Conservation (phyloP, 1,140 invertebrate species). For the Trypoxylus dichotomus region DNA sequence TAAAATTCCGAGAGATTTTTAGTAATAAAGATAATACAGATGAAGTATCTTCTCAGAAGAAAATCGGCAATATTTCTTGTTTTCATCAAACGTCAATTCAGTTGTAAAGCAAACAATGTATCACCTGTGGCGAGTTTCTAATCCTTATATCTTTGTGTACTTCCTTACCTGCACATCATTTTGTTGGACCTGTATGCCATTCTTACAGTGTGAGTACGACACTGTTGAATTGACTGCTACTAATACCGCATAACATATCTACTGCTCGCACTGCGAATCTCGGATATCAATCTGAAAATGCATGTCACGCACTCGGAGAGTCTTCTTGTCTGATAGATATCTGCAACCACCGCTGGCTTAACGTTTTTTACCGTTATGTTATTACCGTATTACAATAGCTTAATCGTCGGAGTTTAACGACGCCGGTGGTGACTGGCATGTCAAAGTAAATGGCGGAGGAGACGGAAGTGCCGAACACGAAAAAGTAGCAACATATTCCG, state of each 20-base stretch:
- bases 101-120: no score
- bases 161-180: not conserved
- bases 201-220: not conserved
- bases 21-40: no score
- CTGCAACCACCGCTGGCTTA: not conserved
- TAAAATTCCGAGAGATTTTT: no score
- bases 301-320: conserved; percentile 24
- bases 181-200: not conserved
- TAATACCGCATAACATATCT: conserved; percentile 15
- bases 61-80: no score
- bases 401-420: not conserved
- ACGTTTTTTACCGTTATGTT: conserved; percentile 27
- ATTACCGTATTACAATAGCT: conserved; percentile 28
- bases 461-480: not conserved
- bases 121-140: no score
- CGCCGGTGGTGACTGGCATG: not conserved
- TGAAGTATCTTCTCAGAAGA: no score
- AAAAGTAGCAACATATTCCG: not conserved
- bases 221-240: conserved; percentile 12
- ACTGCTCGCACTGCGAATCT: conserved; percentile 29
- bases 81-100: no score
- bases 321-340: conserved; percentile 23
- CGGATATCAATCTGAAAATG: conserved; percentile 30
- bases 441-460: conserved; percentile 9
- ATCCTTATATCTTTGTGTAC: no score